These are phyloP conservation scores for Momotus momota DNA, from an alignment of 2,797 vertebrate species.

Conservation along the genomic window DNA sequence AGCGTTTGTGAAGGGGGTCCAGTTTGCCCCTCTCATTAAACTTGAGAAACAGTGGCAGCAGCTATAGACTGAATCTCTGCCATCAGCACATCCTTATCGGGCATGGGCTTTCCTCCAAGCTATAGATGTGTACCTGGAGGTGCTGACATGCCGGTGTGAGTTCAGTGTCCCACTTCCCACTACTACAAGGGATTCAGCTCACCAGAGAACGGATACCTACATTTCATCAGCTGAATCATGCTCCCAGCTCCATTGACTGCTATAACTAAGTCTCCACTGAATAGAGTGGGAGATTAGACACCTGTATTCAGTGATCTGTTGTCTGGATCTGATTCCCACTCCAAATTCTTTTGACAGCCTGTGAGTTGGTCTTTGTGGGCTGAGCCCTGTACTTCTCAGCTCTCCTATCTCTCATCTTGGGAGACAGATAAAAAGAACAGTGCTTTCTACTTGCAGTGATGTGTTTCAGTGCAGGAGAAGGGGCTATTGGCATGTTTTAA, in stretches of 20 bases:
- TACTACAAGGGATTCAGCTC: not conserved
- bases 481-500: not conserved
- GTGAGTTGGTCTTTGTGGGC: not conserved
- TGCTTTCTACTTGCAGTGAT: not conserved
- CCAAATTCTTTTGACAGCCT: not conserved
- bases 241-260: not conserved
- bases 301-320: not conserved
- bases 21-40: not conserved
- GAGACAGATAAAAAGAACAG: not conserved
- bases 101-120: not conserved
- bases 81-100: not conserved
- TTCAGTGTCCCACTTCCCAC: not conserved
- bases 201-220: not conserved
- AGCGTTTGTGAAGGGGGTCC: not conserved
- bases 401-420: not conserved
- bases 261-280: not conserved
- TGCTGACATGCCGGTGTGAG: fast-evolving
- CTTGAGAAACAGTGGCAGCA: not conserved
- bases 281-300: not conserved
- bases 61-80: not conserved
- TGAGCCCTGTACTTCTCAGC: not conserved
- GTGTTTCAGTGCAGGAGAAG: not conserved
- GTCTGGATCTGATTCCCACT: not conserved
- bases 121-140: not conserved
- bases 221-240: not conserved